Percentiles rank a stretch among this genome's conserved stretches.
phyloP scores from a whole-genome alignment of 2,797 vertebrate genomes.

The Florisuga fusca region DNA sequence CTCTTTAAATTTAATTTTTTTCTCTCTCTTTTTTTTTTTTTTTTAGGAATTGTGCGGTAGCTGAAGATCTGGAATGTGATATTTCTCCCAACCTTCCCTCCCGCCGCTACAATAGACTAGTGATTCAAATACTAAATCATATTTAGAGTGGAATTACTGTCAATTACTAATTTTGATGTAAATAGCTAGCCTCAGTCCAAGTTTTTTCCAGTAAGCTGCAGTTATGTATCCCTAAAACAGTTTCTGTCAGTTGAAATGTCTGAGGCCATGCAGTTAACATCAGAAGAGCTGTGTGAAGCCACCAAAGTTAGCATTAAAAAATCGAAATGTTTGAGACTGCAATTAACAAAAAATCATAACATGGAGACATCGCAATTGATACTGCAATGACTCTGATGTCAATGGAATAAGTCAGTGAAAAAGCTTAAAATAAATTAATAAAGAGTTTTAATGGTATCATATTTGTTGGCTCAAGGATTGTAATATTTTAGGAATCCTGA shows the following conservation, averaged over 20 bases:
- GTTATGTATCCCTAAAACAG: background rate
- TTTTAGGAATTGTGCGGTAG: background rate
- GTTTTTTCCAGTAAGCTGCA: background rate
- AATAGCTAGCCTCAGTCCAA: background rate
- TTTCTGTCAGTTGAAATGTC: background rate
- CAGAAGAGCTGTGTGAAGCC: background rate
- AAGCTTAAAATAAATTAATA: constrained; percentile 14
- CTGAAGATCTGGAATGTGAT: background rate
- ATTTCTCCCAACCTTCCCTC: background rate
- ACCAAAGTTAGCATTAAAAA: constrained; percentile 52
- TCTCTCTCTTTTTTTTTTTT: too few relatives aligned
- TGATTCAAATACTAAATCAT: background rate
- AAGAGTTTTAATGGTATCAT: constrained; percentile 1
- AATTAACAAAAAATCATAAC: background rate
- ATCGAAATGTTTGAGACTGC: background rate
- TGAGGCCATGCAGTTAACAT: background rate
- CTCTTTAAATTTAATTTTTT: too few relatives aligned
- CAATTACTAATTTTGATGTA: background rate
- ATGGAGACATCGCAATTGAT: constrained; percentile 1
- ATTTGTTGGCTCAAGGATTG: background rate
- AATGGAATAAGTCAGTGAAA: constrained; percentile 34
- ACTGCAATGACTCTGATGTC: constrained; percentile 24
- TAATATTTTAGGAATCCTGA: background rate
- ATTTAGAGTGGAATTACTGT: background rate
- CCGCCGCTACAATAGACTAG: background rate